Evolutionary conservation across 2,797 vertebrate species (phyloP).

Genomic region (Acrocephalus scirpaceus): DNA sequence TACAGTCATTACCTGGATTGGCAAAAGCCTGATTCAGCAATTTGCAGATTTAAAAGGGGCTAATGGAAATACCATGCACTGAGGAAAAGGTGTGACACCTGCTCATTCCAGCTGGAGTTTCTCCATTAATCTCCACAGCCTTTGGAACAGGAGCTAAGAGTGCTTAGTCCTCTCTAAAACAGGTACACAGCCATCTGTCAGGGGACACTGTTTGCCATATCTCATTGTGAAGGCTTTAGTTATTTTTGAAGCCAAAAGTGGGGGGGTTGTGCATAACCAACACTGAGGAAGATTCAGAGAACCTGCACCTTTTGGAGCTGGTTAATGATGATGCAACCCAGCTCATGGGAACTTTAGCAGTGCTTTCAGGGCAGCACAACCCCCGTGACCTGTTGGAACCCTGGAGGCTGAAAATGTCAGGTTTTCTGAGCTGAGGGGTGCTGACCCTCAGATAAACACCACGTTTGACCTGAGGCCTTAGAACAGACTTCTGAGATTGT

Average conservation of each 20-base stretch:
- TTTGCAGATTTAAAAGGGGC: background rate
- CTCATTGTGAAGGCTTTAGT: background rate
- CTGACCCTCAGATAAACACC: too few relatives aligned
- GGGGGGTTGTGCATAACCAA: rapidly evolving
- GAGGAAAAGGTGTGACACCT: background rate
- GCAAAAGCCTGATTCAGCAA: background rate
- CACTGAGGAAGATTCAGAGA: background rate
- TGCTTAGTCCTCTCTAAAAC: background rate
- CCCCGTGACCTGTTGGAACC: rapidly evolving
- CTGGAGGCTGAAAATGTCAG: too few relatives aligned
- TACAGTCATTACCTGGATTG: background rate
- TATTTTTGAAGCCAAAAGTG: background rate
- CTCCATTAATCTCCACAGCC: background rate
- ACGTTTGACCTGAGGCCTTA: too few relatives aligned
- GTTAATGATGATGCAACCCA: background rate
- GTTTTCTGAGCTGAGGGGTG: too few relatives aligned
- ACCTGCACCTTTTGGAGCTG: background rate
- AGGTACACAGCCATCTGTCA: background rate
- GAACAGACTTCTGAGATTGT: too few relatives aligned
- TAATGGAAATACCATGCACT: background rate
- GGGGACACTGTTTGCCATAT: background rate
- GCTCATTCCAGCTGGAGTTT: background rate
- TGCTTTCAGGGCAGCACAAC: background rate
- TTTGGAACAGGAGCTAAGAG: background rate
- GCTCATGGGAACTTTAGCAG: background rate